These are phyloP conservation scores for Uloborus diversus DNA, from an alignment of 1,140 invertebrate genomes.

Conservation along the genomic window DNA sequence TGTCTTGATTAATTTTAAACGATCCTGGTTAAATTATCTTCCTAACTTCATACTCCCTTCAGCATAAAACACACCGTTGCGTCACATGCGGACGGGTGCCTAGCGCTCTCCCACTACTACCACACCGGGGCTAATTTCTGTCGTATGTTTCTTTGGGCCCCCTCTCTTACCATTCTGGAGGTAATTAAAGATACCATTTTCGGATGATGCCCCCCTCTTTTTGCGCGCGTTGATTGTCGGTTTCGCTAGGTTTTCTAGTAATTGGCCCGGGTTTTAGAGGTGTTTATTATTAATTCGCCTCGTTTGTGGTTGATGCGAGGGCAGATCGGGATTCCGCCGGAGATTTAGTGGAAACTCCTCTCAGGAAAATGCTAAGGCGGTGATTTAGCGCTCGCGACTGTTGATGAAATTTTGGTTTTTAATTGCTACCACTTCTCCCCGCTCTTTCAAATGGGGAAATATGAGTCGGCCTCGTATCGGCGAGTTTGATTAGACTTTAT, in stretches of 20 bases:
- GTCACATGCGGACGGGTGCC: constrained; percentile 30
- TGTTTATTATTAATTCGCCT: constrained; percentile 51
- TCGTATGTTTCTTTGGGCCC: constrained; percentile 41
- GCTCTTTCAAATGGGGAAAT: no score
- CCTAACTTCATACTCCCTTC: neutral
- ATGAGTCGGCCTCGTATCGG: no score
- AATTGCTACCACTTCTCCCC: no score
- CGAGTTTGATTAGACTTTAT: no score
- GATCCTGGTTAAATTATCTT: constrained; percentile 55
- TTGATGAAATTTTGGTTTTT: no score
- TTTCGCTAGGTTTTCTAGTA: constrained; percentile 44
- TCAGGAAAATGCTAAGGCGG: no score
- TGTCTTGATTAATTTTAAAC: constrained; percentile 52
- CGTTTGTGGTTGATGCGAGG: constrained; percentile 19
- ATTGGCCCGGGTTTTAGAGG: constrained; percentile 28
- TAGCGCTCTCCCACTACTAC: no score
- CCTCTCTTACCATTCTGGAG: constrained; percentile 4
- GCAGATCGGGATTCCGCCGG: no score
- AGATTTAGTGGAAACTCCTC: no score
- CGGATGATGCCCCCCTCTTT: constrained; percentile 12
- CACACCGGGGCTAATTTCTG: constrained; percentile 41
- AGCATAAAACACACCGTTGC: neutral
- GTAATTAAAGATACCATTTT: constrained; percentile 42
- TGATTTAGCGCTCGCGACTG: no score
- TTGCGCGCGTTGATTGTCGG: constrained; percentile 20